Conservation (phyloP, 2,113 vertebrate species). For the Syngnathoides biaculeatus region DNA sequence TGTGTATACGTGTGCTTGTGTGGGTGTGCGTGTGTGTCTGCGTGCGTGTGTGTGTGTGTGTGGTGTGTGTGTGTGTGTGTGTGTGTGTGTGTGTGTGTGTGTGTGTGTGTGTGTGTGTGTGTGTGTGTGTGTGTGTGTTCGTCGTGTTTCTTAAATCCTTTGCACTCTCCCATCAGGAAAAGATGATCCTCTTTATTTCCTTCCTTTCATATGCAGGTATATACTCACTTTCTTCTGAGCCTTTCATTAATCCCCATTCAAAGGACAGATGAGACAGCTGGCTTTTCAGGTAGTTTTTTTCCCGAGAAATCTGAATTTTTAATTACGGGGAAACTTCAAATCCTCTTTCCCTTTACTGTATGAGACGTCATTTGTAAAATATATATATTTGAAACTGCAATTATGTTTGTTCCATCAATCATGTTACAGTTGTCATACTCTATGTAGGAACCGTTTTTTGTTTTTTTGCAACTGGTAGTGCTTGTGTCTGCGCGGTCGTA, state of each 20-base stretch:
- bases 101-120: conserved; percentile 12
- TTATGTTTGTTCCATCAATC: not conserved
- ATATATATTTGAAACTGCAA: not conserved
- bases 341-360: conserved; percentile 4
- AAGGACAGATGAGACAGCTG: conserved; percentile 32
- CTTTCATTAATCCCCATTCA: conserved; percentile 45
- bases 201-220: conserved; percentile 20
- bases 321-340: conserved; percentile 27
- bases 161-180: conserved; percentile 20
- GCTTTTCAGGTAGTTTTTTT: conserved; percentile 41
- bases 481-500: not conserved
- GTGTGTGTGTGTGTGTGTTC: not conserved
- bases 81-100: not conserved
- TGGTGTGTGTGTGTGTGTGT: conserved; percentile 8
- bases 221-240: conserved; percentile 9
- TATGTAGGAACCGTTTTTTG: not conserved
- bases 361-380: not conserved
- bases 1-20: not conserved
- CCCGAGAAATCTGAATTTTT: conserved; percentile 30
- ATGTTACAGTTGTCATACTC: not conserved
- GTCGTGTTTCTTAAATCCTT: conserved; percentile 8
- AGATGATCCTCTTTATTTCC: conserved; percentile 7
- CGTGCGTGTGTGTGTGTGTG: conserved; percentile 4
- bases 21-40: conserved; percentile 2
- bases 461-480: not conserved